Base-by-base conservation (phyloP, 2,113 vertebrate species). In the Elephantulus edwardii region DNA sequence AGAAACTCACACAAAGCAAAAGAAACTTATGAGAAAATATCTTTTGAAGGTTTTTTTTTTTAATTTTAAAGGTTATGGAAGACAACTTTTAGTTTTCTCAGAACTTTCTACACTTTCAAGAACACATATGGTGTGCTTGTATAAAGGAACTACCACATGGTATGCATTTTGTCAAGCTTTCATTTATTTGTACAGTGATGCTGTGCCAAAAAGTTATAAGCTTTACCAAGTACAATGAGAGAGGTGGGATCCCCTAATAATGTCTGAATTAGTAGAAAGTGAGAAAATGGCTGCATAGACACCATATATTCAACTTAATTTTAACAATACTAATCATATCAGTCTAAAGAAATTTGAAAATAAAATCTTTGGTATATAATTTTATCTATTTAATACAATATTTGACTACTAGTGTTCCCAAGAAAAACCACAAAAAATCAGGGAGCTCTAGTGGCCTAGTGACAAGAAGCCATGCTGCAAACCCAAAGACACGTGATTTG, bases 101-200 rank as follows among this genome's bases (percentile, higher is more conserved):
- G 78, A 92, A 89, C n/a, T 78, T 38, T 58, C n/a, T 89, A 82
- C 56, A 90, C 74, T 90, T 89, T 93, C 81, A 78, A n/a, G 56
- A 92, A 85, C 8, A 84, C 33, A 54, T 77, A 70, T 42, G 48
- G 11, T 48, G 90, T 90, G 42, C 62, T 92, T 88, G 88, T 56
- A 78, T 70, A 92, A 93, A 93, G 60, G 48, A 80, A 86, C n/a
- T n/a, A n/a, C 42, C 20, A 44, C 6, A 35, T 79, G 56, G 2
- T 30, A 9, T 28, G 0, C 52, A 22, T 78, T 77, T 76, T 74
- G 20, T 86, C 81, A 89, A 93, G 35, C 14, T 72, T 50, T 52
- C 75, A 90, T 17, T 92, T 2, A 70, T 38, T 42, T 44, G 28
- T 19, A 50, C 48, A 72, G 48, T 46, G 24, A 83, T 10, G 48